phyloP scores from a whole-genome alignment of 37 sponge, comb jelly and placozoan species.

The Bolinopsis microptera region DNA sequence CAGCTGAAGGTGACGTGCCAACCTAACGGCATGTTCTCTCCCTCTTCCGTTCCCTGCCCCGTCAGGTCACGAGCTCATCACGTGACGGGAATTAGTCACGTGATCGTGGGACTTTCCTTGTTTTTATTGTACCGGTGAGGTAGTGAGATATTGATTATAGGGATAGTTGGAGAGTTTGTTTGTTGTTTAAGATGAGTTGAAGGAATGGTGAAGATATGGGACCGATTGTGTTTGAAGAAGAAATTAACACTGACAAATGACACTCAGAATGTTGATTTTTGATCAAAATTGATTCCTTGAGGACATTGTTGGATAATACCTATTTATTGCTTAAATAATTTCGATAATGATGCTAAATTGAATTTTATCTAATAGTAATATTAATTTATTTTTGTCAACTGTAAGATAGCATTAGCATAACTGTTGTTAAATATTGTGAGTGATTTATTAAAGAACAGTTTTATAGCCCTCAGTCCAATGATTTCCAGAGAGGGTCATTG shows the following conservation, averaged over 20 bases:
- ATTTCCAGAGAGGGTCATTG: no score
- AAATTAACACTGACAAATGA: no score
- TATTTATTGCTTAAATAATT: background rate
- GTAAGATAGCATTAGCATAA: no score
- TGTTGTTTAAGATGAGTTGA: background rate
- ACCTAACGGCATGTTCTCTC: background rate
- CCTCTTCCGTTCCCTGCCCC: slow-evolving; percentile 32
- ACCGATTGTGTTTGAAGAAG: no score
- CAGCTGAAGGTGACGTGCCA: background rate
- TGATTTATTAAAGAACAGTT: no score
- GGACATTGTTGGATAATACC: background rate
- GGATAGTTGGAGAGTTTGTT: background rate
- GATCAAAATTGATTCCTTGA: background rate
- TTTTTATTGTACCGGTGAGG: background rate
- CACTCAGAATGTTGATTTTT: no score
- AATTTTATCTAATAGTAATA: background rate
- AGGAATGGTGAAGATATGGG: no score
- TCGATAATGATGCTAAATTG: background rate
- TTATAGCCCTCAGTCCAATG: no score
- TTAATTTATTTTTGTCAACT: background rate
- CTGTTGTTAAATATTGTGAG: no score
- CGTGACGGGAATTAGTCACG: background rate
- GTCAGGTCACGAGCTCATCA: background rate
- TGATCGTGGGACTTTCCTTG: background rate
- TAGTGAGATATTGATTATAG: background rate